Base-by-base conservation (phyloP, 2,797 vertebrate species). In the Sebastes baramenuke region DNA sequence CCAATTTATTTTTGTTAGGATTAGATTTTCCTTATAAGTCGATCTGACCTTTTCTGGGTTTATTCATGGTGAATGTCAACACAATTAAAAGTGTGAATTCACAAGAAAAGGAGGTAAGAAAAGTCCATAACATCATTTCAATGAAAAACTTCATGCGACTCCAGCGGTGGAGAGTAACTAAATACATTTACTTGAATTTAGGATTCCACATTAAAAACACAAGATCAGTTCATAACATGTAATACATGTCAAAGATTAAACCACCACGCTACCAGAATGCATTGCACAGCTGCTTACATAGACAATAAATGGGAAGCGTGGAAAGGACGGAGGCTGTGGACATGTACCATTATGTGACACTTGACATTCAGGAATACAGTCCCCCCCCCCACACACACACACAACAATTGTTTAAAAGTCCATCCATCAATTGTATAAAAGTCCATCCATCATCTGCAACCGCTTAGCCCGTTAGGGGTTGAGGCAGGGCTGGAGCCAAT, bases 11-110 rank as follows among this genome's bases (percentile, higher is more conserved):
- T 70, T 54, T 59, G 14, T 30, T 32, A 4, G 8, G 20, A 20
- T 78, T 46, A 2, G 4, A 32, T 54, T 78, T 34, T 22, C 25
- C 29, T 46, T 22, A 49, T 49, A 49, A 49, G 18, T 49, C 46
- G 18, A 54, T 20, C 32, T 77, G 61, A 78, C 66, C 70, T 75
- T 46, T 75, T 78, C 9, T 71, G 22, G 22, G 29, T 83, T 24
- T 29, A 46, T 70, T 73, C 22, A 46, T 6, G 68, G 12, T 42
- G 24, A 76, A 67, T 29, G 60, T 22, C 64, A 75, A 78, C 14
- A 58, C 9, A 67, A 68, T 82, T 69, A 12, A 2, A 62, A 11
- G 3, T 5, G 13, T 36, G 11, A 55, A 38, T 32, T 64, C 18
- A 24, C 29, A 64, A 30, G 12, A 69, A 70, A 6, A 52, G 7